These are phyloP conservation scores for Cephus runcator DNA, from an alignment of 2,888 invertebrate species.

Conservation along the genomic window DNA sequence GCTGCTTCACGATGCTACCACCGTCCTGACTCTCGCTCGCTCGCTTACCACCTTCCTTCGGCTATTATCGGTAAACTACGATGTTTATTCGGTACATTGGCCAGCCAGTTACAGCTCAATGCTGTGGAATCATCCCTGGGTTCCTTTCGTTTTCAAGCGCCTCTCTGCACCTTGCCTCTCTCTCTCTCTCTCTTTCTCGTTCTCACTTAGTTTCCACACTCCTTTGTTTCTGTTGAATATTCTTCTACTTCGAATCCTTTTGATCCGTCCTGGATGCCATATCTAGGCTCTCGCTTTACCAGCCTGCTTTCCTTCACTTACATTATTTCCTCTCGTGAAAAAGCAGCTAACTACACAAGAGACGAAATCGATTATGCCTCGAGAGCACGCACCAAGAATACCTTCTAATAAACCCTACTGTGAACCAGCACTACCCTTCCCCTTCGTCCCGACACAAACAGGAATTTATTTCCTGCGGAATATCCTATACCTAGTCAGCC, in stretches of 20 bases:
- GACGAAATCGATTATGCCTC: neutral
- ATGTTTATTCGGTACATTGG: conserved; percentile 54
- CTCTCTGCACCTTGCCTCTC: conserved; percentile 16
- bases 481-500: neutral
- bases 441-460: neutral
- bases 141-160: conserved; percentile 30
- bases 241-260: neutral
- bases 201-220: neutral
- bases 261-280: neutral
- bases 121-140: conserved; percentile 36
- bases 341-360: neutral
- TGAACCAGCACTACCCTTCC: neutral
- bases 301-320: neutral
- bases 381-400: neutral
- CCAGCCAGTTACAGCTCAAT: conserved; percentile 47
- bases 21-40: conserved; percentile 33
- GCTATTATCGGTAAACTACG: conserved; percentile 58
- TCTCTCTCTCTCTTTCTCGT: neutral
- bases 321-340: neutral
- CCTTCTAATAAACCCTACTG: neutral
- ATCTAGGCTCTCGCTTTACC: neutral
- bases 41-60: conserved; percentile 53
- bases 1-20: conserved; percentile 23
- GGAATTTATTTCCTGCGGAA: neutral
- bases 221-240: neutral